Percentiles rank a stretch among this genome's conserved stretches.
These are phyloP conservation scores for Myotis lucifugus DNA, from an alignment of 2,113 vertebrate genomes.

Conservation along the genomic window DNA sequence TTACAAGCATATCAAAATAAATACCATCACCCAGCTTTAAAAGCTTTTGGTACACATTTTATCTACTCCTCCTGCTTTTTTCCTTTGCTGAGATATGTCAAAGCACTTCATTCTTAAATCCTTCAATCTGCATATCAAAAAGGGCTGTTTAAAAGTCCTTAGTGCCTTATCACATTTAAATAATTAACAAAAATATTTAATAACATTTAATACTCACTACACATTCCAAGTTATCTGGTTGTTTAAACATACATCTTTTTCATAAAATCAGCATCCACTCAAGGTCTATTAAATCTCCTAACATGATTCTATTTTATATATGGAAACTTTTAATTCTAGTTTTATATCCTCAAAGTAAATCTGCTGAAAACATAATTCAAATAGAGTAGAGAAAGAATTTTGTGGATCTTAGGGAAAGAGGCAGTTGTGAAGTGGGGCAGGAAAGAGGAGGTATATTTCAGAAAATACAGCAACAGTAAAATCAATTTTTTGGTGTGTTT, in stretches of 20 bases:
- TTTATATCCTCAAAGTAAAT: not conserved
- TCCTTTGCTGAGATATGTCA: not conserved
- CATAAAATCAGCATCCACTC: not conserved
- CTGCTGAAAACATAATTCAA: not conserved
- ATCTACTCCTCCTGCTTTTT: not conserved
- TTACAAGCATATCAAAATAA: not conserved
- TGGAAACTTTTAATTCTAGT: not conserved
- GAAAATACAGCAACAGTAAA: not conserved
- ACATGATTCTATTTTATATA: not conserved
- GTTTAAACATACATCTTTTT: not conserved
- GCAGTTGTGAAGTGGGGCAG: not conserved
- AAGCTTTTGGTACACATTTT: not conserved
- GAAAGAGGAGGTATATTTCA: not conserved
- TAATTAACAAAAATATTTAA: constrained; percentile 29
- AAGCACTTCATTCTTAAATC: not conserved
- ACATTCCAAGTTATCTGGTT: not conserved
- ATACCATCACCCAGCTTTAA: not conserved
- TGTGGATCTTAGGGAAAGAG: not conserved
- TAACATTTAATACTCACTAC: not conserved
- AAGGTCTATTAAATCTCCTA: not conserved
- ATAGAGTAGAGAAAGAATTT: not conserved
- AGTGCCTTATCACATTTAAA: not conserved
- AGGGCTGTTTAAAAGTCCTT: not conserved
- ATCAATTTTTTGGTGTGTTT: not conserved
- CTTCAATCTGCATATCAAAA: not conserved